These are phyloP conservation scores for Caenorhabditis afra DNA, from an alignment of 2,888 invertebrate species.

Conservation along the genomic window DNA sequence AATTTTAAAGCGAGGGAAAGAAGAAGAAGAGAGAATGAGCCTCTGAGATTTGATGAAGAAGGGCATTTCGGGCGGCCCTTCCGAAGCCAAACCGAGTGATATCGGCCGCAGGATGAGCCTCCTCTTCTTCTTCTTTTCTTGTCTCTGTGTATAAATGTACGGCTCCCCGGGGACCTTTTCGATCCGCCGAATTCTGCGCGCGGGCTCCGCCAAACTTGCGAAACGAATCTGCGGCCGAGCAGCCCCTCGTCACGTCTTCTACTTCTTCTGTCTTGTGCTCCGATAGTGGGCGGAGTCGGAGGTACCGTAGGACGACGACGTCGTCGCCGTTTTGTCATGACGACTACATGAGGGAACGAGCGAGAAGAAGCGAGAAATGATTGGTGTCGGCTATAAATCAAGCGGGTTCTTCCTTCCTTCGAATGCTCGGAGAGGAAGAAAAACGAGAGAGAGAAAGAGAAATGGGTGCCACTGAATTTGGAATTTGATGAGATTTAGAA, in stretches of 20 bases:
- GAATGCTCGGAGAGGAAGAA: conserved; percentile 7
- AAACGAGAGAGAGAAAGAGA: neutral
- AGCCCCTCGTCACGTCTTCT: neutral
- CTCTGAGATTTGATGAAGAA: neutral
- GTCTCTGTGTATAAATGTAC: conserved; percentile 42
- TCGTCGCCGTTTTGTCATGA: conserved; percentile 38
- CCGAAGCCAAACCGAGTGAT: neutral
- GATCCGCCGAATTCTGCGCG: conserved; percentile 20
- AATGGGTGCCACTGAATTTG: conserved; percentile 34
- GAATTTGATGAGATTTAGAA: conserved; percentile 39
- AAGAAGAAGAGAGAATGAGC: conserved; percentile 5
- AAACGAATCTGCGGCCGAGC: conserved; percentile 14
- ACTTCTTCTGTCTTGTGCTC: conserved; percentile 10
- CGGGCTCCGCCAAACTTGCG: conserved; percentile 26
- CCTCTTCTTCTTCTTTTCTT: neutral
- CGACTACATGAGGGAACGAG: conserved; percentile 24
- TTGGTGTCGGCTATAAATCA: conserved; percentile 45
- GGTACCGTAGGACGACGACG: conserved; percentile 28
- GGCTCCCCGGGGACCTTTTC: conserved; percentile 53
- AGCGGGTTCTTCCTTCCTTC: conserved; percentile 34
- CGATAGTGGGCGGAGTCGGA: neutral
- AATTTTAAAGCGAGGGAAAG: conserved; percentile 40
- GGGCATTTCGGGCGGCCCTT: neutral
- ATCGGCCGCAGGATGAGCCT: conserved; percentile 34
- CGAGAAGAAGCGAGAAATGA: conserved; percentile 17